phyloP scores from a whole-genome alignment of 2,888 invertebrate species.

The Xylota segnis region DNA sequence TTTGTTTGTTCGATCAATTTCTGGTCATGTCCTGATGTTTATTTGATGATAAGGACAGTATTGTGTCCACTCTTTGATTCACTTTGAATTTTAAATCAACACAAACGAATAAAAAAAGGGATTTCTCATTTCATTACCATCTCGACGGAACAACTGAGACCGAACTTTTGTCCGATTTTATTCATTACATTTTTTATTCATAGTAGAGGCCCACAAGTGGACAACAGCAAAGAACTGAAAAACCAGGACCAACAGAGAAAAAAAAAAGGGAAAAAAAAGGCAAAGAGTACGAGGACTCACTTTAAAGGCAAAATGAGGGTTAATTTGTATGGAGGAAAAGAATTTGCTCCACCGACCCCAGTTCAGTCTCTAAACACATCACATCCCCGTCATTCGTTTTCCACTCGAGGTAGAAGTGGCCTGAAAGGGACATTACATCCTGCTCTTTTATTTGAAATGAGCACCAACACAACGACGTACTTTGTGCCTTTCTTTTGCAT shows the following conservation, averaged over 20 bases:
- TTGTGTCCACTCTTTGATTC: constrained; percentile 54
- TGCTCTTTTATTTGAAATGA: constrained; percentile 43
- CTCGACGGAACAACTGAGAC: not conserved
- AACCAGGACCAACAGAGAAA: not conserved
- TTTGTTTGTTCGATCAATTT: constrained; percentile 9
- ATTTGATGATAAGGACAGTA: constrained; percentile 35
- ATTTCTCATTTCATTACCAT: constrained; percentile 20
- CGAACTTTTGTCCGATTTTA: constrained; percentile 55
- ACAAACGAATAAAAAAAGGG: constrained; percentile 24
- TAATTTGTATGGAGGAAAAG: constrained; percentile 49
- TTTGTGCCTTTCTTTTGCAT: constrained; percentile 6
- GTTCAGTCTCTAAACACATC: not conserved
- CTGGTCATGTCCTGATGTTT: constrained; percentile 34
- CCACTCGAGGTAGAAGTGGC: constrained; percentile 55
- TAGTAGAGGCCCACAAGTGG: constrained; percentile 43
- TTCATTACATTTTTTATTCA: constrained; percentile 69
- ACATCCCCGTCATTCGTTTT: not conserved
- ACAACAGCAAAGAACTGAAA: constrained; percentile 14
- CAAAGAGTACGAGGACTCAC: not conserved
- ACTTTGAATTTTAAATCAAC: constrained; percentile 45
- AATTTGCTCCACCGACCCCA: constrained; percentile 33
- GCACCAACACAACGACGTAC: not conserved
- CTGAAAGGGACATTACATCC: constrained; percentile 51
- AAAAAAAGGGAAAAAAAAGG: constrained; percentile 14
- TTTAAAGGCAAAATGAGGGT: constrained; percentile 55